Conservation (phyloP, 2,113 vertebrate genomes). For the Elachura formosa region DNA sequence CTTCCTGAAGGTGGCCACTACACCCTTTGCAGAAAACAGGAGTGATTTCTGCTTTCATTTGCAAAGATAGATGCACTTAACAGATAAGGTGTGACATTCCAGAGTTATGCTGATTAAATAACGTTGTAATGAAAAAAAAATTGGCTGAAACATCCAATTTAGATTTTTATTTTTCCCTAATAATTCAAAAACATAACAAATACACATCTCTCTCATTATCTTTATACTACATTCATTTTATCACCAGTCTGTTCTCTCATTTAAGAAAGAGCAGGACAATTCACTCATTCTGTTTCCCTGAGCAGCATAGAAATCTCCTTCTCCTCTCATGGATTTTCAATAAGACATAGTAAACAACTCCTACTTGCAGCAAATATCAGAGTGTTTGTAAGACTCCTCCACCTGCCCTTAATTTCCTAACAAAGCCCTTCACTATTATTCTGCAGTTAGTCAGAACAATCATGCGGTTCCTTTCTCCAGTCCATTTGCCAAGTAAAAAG, state of each 20-base stretch:
- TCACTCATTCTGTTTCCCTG: background rate
- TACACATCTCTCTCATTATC: background rate
- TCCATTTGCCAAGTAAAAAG: background rate
- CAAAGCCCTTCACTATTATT: constrained; percentile 12
- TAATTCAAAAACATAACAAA: background rate
- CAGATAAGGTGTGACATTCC: background rate
- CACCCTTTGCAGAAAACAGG: background rate
- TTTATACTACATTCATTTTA: background rate
- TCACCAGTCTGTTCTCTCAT: background rate
- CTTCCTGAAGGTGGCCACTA: background rate
- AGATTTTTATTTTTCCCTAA: background rate
- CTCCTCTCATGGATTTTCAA: background rate
- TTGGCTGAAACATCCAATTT: background rate
- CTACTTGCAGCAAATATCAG: background rate
- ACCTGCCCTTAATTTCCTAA: constrained; percentile 6
- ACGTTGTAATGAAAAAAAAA: background rate
- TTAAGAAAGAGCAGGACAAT: background rate
- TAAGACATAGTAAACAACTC: background rate
- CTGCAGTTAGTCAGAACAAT: background rate
- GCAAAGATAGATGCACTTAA: background rate
- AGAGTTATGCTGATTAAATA: background rate
- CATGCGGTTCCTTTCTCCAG: background rate
- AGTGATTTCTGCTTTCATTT: background rate
- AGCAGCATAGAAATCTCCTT: background rate
- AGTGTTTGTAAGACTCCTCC: background rate